Base-by-base conservation (phyloP, 2,888 invertebrate species). In the Patella pellucida region DNA sequence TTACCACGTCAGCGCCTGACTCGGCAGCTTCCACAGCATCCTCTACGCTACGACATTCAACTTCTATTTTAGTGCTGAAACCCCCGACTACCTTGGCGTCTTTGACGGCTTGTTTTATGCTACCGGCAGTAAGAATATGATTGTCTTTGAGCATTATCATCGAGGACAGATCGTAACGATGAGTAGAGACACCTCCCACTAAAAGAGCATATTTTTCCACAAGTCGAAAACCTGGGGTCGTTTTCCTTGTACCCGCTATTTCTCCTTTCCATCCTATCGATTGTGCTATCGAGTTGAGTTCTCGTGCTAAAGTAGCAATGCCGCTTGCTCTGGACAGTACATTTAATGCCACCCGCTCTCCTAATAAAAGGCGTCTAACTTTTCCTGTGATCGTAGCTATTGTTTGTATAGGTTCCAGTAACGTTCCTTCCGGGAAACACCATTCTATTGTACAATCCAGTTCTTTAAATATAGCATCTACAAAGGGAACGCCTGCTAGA, bases 91-190 rank as follows among this genome's bases (percentile, higher is more conserved):
- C 80, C 52, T 83, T 84, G 3, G 89, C 91, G 78, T 88, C 88
- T 76, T 86, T 87, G 41, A 91, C 89, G 15, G 91, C 91, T 91
- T 89, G 84, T 27, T 86, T 81, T 11, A 91, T 87, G 73, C 88
- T 89, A 11, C 91, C 91, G 31, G 89, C 88, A 1, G 91, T 86
- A 87, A 89, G 88, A 31, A 92, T 89, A 81, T 92, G 92, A 80
- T 92, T 92, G 79, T 92, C 92, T 81, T 92, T 92, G 72, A 92
- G 82, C 91, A 92, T 92, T 3, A 92, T 87, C 91, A 92, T 90
- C 14, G 89, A 87, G 0, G 91, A 91, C 69, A 92, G 81, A 78
- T 91, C 91, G 76, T 90, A 89, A 16, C 92, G 83, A 84, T 92
- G 92, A 0, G 89, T 89, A 15, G 89, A 87, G 15, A 89, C 86